Base-by-base conservation (phyloP, 2,113 vertebrate species). In the Martes martes region DNA sequence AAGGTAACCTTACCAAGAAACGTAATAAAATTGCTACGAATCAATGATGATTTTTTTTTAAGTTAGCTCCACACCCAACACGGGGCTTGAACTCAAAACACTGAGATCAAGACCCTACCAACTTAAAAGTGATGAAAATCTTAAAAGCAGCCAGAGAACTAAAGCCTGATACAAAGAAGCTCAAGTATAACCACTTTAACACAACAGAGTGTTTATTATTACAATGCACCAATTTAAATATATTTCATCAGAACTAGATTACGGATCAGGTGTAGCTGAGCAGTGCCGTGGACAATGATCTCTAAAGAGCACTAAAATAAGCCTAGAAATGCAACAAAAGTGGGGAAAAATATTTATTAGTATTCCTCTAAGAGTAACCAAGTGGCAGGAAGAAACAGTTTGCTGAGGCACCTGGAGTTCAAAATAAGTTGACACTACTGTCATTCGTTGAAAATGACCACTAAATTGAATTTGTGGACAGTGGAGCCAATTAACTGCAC, bases 241-340 rank as follows among this genome's bases (percentile, higher is more conserved):
- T 1, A 76, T 47, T 61, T 88, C 80, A 52, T 82, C 33, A 96
- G 15, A 94, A 2, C 26, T 78, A 86, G 23, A 28, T 71, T 82
- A 94, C 73, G 67, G 52, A 69, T 63, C 33, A 87, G 45, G 42
- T 73, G 18, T 69, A 16, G 36, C 52, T 87, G 11, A 89, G 50
- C 21, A 87, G 31, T 3, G 33, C 65, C 74, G 6, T 31, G 26
- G 24, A 26, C 50, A 95, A 82, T 4, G 7, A 36, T 81, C 57
- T 88, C 61, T 74, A 65, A 82, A 96, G 7, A 65, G 28, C 84
- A 92, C 45, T 82, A 74, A 74, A 93, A 87, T n/a, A 92, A 82
- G 47, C 4, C 67, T 52, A 45, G 36, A 78, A 73, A 92, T 45
- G 7, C 23, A 81, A 84, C 11, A 52, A 82, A 95, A 95, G 73